Evolutionary conservation across 2,797 vertebrate genomes (phyloP).

Genomic region (Aplochiton taeniatus): DNA sequence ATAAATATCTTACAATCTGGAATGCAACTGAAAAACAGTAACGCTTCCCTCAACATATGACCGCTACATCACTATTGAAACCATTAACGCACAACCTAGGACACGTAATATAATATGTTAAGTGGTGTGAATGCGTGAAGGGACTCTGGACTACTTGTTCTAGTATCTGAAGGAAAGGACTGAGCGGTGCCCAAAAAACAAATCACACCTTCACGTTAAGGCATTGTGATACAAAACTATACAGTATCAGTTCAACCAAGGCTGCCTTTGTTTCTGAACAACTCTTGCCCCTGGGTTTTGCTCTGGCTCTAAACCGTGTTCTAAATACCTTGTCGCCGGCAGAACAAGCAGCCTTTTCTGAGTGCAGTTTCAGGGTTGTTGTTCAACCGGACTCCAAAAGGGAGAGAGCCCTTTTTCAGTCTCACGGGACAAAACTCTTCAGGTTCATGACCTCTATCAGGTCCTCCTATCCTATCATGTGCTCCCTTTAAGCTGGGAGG

Average conservation of each 20-base stretch:
- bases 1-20: conserved; percentile 39
- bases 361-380: no score
- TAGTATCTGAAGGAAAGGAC: conserved; percentile 46
- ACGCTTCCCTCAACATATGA: conserved; percentile 47
- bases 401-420: no score
- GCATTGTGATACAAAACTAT: conserved; percentile 33
- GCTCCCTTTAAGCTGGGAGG: no score
- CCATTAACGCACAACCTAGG: not conserved
- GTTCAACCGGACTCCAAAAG: no score
- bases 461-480: no score
- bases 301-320: no score
- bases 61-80: conserved; percentile 2
- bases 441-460: no score
- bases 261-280: no score
- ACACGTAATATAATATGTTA: conserved; percentile 30
- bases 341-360: no score
- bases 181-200: conserved; percentile 50
- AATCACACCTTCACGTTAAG: conserved; percentile 56
- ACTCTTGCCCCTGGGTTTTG: no score
- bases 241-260: not conserved
- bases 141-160: conserved; percentile 43
- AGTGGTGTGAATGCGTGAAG: conserved; percentile 16
- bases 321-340: no score
- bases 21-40: conserved; percentile 47
- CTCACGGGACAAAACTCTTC: no score